Conservation (phyloP, 2,888 invertebrate species). For the Polydrusus cervinus region DNA sequence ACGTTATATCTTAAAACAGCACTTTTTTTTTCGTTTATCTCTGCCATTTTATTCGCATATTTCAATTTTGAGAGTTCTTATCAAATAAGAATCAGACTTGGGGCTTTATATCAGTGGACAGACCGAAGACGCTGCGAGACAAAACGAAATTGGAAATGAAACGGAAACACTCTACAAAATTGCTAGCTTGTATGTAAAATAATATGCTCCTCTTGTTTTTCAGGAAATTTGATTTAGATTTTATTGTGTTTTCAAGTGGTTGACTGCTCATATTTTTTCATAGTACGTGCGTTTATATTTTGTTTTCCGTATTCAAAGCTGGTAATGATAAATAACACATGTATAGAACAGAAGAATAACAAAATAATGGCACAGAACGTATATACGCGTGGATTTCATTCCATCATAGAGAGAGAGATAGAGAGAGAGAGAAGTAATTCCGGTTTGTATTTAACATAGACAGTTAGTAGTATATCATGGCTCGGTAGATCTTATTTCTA, state of each 20-base stretch:
- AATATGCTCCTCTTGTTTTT: slow-evolving; percentile 25
- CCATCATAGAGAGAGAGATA: too few species aligned
- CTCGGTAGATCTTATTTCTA: too few species aligned
- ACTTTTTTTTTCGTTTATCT: slow-evolving; percentile 48
- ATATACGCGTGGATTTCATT: too few species aligned
- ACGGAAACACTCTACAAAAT: slow-evolving; percentile 51
- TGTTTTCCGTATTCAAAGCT: too few species aligned
- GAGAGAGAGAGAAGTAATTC: too few species aligned
- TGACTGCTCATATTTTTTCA: slow-evolving; percentile 7
- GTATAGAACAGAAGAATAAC: too few species aligned
- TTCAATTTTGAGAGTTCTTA: slow-evolving; percentile 54
- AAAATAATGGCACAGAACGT: too few species aligned
- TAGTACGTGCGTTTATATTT: not conserved
- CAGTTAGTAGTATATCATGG: too few species aligned
- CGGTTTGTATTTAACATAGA: too few species aligned
- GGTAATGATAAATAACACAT: too few species aligned
- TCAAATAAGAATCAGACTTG: slow-evolving; percentile 54
- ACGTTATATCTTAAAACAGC: slow-evolving; percentile 42
- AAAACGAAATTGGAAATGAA: slow-evolving; percentile 52
- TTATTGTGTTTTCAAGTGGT: slow-evolving; percentile 19
- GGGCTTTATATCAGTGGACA: slow-evolving; percentile 56
- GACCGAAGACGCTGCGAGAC: slow-evolving; percentile 33
- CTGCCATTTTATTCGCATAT: slow-evolving; percentile 50
- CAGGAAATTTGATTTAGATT: slow-evolving; percentile 20
- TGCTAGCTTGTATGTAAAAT: slow-evolving; percentile 42